Evolutionary conservation across 2,113 vertebrate genomes (phyloP).

Genomic region (Macroglossus sobrinus): DNA sequence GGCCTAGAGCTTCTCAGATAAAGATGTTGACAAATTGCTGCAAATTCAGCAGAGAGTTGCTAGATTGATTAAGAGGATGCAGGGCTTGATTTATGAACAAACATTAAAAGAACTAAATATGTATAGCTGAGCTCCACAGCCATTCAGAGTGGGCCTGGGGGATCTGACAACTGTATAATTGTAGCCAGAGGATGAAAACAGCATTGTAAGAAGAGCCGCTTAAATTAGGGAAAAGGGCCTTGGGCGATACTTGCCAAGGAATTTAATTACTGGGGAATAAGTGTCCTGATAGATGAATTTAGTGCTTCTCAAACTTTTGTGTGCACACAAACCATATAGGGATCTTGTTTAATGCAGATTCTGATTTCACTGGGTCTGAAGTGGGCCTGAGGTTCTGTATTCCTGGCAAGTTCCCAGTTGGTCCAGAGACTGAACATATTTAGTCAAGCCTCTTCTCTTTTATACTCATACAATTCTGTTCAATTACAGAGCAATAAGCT

Average conservation of each 20-base stretch:
- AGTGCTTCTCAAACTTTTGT: conserved; percentile 8
- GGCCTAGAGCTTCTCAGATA: conserved; percentile 52
- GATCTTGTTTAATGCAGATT: conserved; percentile 39
- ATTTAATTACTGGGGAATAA: conserved; percentile 64
- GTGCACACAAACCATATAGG: not conserved
- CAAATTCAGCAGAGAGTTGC: conserved; percentile 62
- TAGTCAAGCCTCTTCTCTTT: not conserved
- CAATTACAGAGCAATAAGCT: not conserved
- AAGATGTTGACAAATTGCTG: conserved; percentile 75
- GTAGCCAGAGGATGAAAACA: conserved; percentile 53
- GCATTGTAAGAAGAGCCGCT: conserved; percentile 28
- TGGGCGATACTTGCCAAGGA: conserved; percentile 44
- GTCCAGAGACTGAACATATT: not conserved
- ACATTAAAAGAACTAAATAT: conserved; percentile 76
- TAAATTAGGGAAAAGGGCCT: conserved; percentile 37
- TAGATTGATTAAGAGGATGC: conserved; percentile 65
- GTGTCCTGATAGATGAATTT: conserved; percentile 18
- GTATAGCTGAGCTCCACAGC: conserved; percentile 48
- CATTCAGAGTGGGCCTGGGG: conserved; percentile 23
- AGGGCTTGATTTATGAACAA: conserved; percentile 73
- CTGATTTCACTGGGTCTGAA: not conserved
- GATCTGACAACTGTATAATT: conserved; percentile 56
- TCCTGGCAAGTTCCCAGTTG: not conserved
- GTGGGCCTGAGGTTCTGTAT: not conserved
- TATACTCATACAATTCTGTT: not conserved